Evolutionary conservation across 1,140 invertebrate species (phyloP), one percentile per base, ranked within the genome.

Genomic region (Drosophila aff.): DNA sequence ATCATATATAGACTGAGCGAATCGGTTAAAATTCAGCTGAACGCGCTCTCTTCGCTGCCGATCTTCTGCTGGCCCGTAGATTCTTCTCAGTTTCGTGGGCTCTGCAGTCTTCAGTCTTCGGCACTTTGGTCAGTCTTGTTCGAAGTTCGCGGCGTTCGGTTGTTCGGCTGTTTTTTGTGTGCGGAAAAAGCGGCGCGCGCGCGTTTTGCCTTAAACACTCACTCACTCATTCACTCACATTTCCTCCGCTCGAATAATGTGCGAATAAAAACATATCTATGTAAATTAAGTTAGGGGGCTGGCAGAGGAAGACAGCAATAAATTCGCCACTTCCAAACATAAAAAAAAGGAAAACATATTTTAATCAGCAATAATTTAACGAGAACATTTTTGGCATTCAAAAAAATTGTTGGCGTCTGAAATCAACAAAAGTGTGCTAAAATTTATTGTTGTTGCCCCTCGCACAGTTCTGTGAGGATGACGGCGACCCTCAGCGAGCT

Each of bases 61-160:
- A 58, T 55, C 66, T 53, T 36, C 69, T 21, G 58, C 52, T 26
- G 41, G 38, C 26, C 59, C 59, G 73, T 50, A 40, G 78, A 75
- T 50, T 76, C 61, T 66, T 59, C 64, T 52, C 67, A 65, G 63
- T 60, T 61, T 67, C 41, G 21, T 26, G 53, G 67, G 75, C 15
- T 63, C 53, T 64, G 40, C 76, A 41, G 68, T 69, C 60, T 74
- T 58, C 58, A 53, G 58, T 66, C 67, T 68, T 47, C 49, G 49
- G 64, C 41, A 55, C 59, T 53, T 59, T 64, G 53, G 60, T 87
- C 69, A 89, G 84, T 89, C 85, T 90, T 89, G 78, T 89, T 89
- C 84, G 81, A 90, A 90, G 74, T 84, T 84, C 78, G 84, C 84
- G 84, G 87, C 85, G 84, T 84, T 76, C 85, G 84, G 84, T 87